Percentiles rank a stretch among this genome's conserved stretches.
These are phyloP conservation scores for Craseonycteris thonglongyai DNA, from an alignment of 2,113 vertebrate species.

Conservation along the genomic window DNA sequence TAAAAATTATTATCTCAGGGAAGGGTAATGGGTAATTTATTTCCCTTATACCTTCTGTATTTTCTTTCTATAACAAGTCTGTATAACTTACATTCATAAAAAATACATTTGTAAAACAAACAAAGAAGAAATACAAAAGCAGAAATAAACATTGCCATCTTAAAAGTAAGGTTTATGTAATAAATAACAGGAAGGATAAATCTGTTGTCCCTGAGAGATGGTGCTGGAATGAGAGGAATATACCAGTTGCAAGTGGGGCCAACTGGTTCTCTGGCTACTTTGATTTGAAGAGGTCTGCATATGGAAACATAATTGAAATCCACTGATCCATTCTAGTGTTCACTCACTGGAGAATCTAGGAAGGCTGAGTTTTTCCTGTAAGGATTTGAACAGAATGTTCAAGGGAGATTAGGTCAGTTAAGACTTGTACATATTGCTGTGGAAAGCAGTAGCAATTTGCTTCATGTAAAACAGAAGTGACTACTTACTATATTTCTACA, in stretches of 20 bases:
- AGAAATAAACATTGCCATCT: background rate
- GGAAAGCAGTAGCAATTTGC: constrained; percentile 47
- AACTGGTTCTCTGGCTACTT: background rate
- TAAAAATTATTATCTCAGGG: background rate
- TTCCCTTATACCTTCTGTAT: background rate
- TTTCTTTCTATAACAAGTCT: constrained; percentile 21
- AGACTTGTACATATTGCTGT: constrained; percentile 28
- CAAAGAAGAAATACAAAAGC: background rate
- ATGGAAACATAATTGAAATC: background rate
- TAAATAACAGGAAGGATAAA: background rate
- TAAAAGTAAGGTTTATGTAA: background rate
- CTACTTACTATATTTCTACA: constrained; percentile 58
- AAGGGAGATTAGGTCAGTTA: constrained; percentile 36
- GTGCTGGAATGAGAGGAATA: background rate
- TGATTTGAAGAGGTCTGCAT: background rate
- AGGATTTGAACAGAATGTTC: constrained; percentile 32
- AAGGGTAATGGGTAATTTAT: background rate
- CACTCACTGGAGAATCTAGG: constrained; percentile 23
- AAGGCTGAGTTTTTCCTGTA: constrained; percentile 23
- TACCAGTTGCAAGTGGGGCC: background rate
- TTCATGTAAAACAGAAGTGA: constrained; percentile 46
- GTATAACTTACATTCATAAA: background rate
- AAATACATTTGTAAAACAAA: background rate
- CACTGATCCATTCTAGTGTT: constrained; percentile 12
- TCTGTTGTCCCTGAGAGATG: background rate